A percentile compares a stretch with the other conserved stretches of the same genome.
Evolutionary conservation across 2,797 vertebrate genomes (phyloP).

Genomic region (Sebastes diploproa): DNA sequence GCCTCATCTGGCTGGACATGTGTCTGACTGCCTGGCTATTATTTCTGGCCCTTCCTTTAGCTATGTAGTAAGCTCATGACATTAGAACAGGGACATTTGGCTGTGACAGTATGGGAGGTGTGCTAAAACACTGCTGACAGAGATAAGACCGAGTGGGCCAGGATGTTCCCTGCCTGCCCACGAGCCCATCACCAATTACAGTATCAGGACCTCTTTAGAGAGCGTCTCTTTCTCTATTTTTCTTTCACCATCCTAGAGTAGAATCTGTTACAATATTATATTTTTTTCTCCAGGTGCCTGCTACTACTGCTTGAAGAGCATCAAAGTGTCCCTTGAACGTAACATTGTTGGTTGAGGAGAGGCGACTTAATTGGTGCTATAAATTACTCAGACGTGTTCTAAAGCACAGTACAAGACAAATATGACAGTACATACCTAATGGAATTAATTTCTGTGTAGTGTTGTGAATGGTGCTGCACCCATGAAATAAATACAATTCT

Average conservation of each 20-base stretch:
- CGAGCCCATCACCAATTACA: constrained; percentile 42
- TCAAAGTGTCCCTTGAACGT: background rate
- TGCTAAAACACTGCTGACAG: constrained; percentile 43
- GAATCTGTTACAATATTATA: background rate
- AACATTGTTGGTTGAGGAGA: constrained; percentile 16
- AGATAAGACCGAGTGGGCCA: constrained; percentile 43
- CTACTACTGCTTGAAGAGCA: background rate
- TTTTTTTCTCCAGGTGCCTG: constrained; percentile 5
- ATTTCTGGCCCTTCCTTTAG: constrained; percentile 45
- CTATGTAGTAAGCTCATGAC: constrained; percentile 49
- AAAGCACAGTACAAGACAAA: constrained; percentile 22
- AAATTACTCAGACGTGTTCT: constrained; percentile 26
- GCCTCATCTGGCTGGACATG: constrained; percentile 60
- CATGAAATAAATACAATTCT: background rate
- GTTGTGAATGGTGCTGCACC: background rate
- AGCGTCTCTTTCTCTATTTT: background rate
- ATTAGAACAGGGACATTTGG: constrained; percentile 51
- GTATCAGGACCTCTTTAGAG: constrained; percentile 11
- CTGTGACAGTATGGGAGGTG: constrained; percentile 29
- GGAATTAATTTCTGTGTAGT: background rate
- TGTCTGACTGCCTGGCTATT: constrained; percentile 45
- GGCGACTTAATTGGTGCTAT: constrained; percentile 28
- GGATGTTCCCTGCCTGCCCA: constrained; percentile 34
- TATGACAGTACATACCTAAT: constrained; percentile 5
- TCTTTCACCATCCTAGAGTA: background rate